Percentiles rank a stretch among this genome's conserved stretches.
Conservation (phyloP, 2,113 vertebrate species). For the Coregonus clupeaformis region DNA sequence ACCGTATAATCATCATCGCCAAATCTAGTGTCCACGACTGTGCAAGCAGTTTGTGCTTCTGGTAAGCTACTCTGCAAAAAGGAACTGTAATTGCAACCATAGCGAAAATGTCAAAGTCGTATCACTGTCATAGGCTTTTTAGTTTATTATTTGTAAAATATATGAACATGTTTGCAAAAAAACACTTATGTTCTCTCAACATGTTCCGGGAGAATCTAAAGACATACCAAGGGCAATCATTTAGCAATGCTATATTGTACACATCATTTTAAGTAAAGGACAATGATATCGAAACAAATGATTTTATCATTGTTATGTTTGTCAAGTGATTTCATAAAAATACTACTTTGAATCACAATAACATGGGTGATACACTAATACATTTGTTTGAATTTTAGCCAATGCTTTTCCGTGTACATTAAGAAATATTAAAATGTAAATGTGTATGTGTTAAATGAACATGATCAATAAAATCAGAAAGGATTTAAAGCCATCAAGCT, state of each 20-base stretch:
- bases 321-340: neutral
- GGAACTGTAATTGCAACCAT: neutral
- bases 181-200: neutral
- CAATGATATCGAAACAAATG: constrained; percentile 1
- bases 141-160: constrained; percentile 10
- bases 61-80: neutral
- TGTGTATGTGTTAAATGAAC: constrained; percentile 34
- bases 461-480: constrained; percentile 40
- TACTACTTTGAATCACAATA: neutral
- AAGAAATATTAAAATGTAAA: no score
- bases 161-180: constrained; percentile 5
- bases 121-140: neutral
- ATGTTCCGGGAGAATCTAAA: neutral
- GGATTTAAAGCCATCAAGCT: neutral
- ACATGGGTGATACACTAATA: neutral
- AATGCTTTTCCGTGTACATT: constrained; percentile 50
- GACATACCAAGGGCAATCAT: neutral
- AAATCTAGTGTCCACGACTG: no score
- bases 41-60: neutral
- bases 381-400: constrained; percentile 9
- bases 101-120: neutral
- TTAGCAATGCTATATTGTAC: neutral
- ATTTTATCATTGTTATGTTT: constrained; percentile 22
- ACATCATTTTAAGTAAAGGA: neutral
- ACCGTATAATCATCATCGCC: constrained; percentile 22